phyloP scores from a whole-genome alignment of 2,888 invertebrate species.

The Eupeodes latifasciatus region DNA sequence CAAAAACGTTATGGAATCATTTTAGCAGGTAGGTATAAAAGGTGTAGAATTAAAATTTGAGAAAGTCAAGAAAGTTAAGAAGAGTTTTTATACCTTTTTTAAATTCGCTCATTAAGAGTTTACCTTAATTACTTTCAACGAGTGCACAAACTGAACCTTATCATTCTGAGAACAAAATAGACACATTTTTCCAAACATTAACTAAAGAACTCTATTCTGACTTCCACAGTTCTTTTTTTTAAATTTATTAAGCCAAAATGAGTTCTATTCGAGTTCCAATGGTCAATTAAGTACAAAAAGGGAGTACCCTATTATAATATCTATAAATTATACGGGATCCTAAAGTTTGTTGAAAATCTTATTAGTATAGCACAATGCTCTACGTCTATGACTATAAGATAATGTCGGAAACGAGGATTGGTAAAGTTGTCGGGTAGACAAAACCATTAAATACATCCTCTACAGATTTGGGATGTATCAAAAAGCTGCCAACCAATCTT shows the following conservation, averaged over 20 bases:
- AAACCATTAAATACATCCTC: too few relatives aligned
- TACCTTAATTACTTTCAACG: slow-evolving; percentile 16
- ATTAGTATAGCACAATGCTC: too few relatives aligned
- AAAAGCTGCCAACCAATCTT: too few relatives aligned
- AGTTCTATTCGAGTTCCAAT: too few relatives aligned
- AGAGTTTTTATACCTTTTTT: not conserved
- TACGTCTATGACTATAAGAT: too few relatives aligned
- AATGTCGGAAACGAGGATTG: too few relatives aligned
- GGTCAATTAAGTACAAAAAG: too few relatives aligned
- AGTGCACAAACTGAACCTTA: not conserved
- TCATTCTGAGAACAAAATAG: not conserved
- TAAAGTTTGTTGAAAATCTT: too few relatives aligned
- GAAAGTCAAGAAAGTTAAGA: not conserved
- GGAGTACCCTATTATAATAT: too few relatives aligned
- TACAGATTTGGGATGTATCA: too few relatives aligned
- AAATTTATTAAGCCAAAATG: not conserved
- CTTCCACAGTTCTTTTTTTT: not conserved
- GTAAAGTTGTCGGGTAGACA: too few relatives aligned
- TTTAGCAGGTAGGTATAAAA: not conserved
- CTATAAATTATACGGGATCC: too few relatives aligned
- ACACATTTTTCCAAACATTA: not conserved
- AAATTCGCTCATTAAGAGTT: slow-evolving; percentile 8
- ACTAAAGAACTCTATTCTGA: not conserved
- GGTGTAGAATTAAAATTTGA: not conserved
- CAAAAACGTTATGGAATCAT: not conserved